A percentile compares a stretch with the other conserved stretches of the same genome.
These are phyloP conservation scores for Yponomeuta evonymella DNA, from an alignment of 2,888 invertebrate species.

Conservation along the genomic window DNA sequence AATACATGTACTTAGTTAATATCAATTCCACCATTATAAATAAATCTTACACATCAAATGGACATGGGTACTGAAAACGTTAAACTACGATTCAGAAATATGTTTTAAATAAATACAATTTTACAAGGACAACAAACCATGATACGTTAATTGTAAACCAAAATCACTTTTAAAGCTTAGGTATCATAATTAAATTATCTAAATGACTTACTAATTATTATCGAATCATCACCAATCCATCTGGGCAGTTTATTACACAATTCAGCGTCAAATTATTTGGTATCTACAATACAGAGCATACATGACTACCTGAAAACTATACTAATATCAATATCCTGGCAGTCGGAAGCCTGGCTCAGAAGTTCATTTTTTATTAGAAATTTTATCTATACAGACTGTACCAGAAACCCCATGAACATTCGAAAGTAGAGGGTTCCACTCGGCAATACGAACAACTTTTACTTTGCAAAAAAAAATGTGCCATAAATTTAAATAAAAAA, in stretches of 20 bases:
- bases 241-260: not conserved
- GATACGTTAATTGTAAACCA: not conserved
- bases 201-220: constrained; percentile 10
- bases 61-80: constrained; percentile 31
- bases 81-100: not conserved
- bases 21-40: constrained; percentile 35
- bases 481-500: too few relatives aligned
- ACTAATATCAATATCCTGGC: too few relatives aligned
- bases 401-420: too few relatives aligned
- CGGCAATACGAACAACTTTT: too few relatives aligned
- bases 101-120: too few relatives aligned
- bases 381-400: too few relatives aligned
- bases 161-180: not conserved
- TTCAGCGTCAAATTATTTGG: not conserved
- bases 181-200: not conserved
- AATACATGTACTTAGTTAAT: constrained; percentile 29
- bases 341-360: too few relatives aligned
- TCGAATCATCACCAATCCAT: constrained; percentile 3
- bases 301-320: not conserved
- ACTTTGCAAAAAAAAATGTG: too few relatives aligned
- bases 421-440: too few relatives aligned
- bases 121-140: not conserved
- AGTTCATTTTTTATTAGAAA: too few relatives aligned
- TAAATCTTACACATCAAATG: constrained; percentile 41
- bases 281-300: not conserved